Base-by-base conservation (phyloP, 2,797 vertebrate genomes). In the Premnoplex brunnescens region DNA sequence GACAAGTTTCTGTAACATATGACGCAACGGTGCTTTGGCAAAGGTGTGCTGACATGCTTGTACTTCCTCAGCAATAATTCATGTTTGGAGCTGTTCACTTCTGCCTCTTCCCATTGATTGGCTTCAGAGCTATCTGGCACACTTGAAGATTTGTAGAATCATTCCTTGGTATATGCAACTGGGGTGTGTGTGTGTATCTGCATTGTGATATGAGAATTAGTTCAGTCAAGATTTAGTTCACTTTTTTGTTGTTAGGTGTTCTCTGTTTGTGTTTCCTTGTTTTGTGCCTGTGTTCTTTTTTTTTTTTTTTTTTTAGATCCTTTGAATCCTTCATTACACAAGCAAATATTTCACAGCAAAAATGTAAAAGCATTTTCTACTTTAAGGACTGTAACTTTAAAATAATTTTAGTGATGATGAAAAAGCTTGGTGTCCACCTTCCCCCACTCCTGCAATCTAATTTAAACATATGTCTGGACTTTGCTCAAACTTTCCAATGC, bases 401-500 rank as follows among this genome's bases (percentile, higher is more conserved):
- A 77, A 55, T 22, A 75, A 34, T 3, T 69, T 64, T 48, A 18
- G 6, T 78, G 66, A 84, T 78, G 66, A 81, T 49, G 32, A 41
- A 86, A 92, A 92, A 36, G 11, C 3, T 12, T 91, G 54, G 5
- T 49, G 13, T 1, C 4, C 5, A 67, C 9, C 9, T 54, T 14
- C 24, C 21, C 6, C 12, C 19, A 36, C 13, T 8, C 7, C 4
- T 63, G 85, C 77, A 73, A 55, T 82, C 28, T 79, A 51, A 51
- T 51, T 89, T 52, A 74, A 86, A 88, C 28, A 21, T n/a, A 69
- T 8, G 28, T 37, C 30, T 87, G 82, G 60, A 80, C 56, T 77
- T 89, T 37, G 30, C n/a, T 89, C 48, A 93, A 51, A 83, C 56
- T 96, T 95, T 83, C 56, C 64, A 62, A 67, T 88, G 30, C 80